A percentile compares a stretch with the other conserved stretches of the same genome.
Evolutionary conservation across 2,797 vertebrate genomes (phyloP).

Genomic region (Pogonophryne albipinna): DNA sequence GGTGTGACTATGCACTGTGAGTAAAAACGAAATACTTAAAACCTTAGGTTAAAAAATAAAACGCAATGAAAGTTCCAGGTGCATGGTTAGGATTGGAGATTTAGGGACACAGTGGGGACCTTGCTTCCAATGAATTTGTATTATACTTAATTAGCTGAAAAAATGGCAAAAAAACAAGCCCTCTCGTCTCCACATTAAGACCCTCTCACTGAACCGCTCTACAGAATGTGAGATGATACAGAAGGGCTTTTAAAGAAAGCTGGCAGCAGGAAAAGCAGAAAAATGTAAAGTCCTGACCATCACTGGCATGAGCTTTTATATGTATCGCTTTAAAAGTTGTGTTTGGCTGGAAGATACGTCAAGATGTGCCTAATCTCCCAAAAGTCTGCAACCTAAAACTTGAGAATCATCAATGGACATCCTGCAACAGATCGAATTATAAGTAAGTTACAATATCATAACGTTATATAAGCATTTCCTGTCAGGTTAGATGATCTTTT

Average conservation of each 20-base stretch:
- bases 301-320: conserved; percentile 2
- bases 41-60: conserved; percentile 44
- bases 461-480: conserved; percentile 63
- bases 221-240: conserved; percentile 11
- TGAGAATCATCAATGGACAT: conserved; percentile 46
- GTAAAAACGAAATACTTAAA: conserved; percentile 31
- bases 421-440: conserved; percentile 40
- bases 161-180: neutral
- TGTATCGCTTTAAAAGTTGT: conserved; percentile 18
- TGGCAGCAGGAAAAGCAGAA: conserved; percentile 34
- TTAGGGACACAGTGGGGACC: conserved; percentile 10
- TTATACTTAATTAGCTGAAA: conserved; percentile 32
- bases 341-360: conserved; percentile 21
- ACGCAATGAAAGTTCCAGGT: conserved; percentile 31
- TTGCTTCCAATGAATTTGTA: conserved; percentile 12
- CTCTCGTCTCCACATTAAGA: neutral
- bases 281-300: conserved; percentile 24
- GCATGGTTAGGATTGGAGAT: conserved; percentile 16
- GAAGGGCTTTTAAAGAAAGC: conserved; percentile 17
- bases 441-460: conserved; percentile 46
- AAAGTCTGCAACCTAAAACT: conserved; percentile 48
- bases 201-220: neutral
- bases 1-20: conserved; percentile 23
- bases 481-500: conserved; percentile 60
- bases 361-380: conserved; percentile 30